These are phyloP conservation scores for Hydrolagus colliei DNA, from an alignment of 2,797 vertebrate genomes.

Conservation along the genomic window DNA sequence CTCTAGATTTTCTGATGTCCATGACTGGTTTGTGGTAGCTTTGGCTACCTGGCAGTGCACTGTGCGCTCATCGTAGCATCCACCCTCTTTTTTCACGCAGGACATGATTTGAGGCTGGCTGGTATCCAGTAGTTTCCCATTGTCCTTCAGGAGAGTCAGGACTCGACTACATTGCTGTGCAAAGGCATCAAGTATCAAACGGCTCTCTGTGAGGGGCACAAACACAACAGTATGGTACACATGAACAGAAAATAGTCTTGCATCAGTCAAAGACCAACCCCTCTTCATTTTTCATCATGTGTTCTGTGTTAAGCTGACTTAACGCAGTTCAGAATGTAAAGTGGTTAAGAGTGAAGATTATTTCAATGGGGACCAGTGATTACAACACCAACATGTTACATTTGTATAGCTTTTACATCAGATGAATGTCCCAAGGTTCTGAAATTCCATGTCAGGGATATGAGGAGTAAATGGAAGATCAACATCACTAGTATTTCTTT, in stretches of 20 bases:
- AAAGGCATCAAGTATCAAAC: slow-evolving; percentile 93
- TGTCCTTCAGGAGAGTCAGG: slow-evolving; percentile 85
- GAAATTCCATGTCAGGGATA: too few species aligned
- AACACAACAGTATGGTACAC: background rate
- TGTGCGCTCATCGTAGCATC: slow-evolving; percentile 55
- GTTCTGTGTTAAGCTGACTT: background rate
- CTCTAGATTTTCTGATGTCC: slow-evolving; percentile 65
- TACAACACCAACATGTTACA: too few species aligned
- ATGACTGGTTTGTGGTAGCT: slow-evolving; percentile 55
- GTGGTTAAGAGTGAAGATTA: background rate
- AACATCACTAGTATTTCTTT: too few species aligned
- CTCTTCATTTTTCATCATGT: background rate
- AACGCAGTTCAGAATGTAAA: background rate
- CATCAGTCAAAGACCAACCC: background rate
- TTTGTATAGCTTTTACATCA: too few species aligned
- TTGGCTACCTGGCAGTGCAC: slow-evolving; percentile 67
- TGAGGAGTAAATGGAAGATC: too few species aligned
- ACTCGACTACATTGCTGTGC: slow-evolving; percentile 97
- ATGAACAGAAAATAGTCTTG: background rate
- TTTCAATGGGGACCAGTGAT: too few species aligned
- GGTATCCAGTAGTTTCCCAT: slow-evolving; percentile 82
- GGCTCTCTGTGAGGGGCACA: slow-evolving; percentile 66
- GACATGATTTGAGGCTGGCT: slow-evolving; percentile 66
- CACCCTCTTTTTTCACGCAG: slow-evolving; percentile 82
- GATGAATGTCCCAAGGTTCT: too few species aligned